Evolutionary conservation across 2,113 vertebrate species (phyloP).

Genomic region (Psammodynastes pulverulentus): DNA sequence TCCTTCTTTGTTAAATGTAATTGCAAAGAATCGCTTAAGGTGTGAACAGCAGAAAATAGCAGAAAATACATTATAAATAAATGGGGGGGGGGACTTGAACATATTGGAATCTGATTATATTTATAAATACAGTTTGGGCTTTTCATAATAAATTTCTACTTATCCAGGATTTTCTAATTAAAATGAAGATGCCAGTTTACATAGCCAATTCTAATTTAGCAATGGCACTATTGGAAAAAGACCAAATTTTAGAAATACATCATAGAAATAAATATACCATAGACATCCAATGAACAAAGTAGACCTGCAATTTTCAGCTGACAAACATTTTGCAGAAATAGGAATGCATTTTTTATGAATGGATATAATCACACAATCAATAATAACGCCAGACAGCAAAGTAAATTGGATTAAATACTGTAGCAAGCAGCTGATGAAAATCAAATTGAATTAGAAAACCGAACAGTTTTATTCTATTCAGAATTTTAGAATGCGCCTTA

Average conservation of each 20-base stretch:
- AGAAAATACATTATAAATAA: neutral
- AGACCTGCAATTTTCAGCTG: too few relatives aligned
- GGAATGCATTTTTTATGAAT: neutral
- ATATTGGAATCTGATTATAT: neutral
- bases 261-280: neutral
- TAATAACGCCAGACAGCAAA: neutral
- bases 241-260: neutral
- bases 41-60: too few relatives aligned
- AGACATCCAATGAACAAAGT: neutral
- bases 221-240: neutral
- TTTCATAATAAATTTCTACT: neutral
- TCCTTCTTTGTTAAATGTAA: neutral
- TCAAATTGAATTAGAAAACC: neutral
- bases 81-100: neutral
- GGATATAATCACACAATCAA: neutral
- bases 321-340: neutral
- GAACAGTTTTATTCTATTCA: neutral
- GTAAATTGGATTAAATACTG: neutral
- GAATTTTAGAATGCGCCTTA: neutral
- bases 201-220: neutral
- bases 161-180: neutral
- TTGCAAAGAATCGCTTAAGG: conserved; percentile 4
- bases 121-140: neutral
- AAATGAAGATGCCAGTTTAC: neutral
- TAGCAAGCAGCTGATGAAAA: neutral